phyloP scores from a whole-genome alignment of 2,113 vertebrate species.

The Pomatorhinus ruficollis region DNA sequence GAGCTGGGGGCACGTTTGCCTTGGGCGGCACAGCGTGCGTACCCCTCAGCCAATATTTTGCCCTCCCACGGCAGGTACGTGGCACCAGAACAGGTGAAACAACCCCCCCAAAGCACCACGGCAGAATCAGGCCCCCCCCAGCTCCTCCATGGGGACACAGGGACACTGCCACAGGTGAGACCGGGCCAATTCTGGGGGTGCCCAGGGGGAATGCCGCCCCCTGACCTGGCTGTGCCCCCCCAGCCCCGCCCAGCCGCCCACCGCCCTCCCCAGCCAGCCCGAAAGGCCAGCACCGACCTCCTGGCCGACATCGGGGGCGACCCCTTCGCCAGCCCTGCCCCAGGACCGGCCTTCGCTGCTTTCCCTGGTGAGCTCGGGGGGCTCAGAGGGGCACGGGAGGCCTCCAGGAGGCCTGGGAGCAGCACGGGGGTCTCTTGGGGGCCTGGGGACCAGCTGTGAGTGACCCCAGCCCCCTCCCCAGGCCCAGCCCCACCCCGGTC shows the following conservation, averaged over 20 bases:
- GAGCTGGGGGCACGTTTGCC: rapidly evolving
- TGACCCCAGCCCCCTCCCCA: neutral
- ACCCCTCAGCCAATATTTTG: neutral
- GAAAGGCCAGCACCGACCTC: neutral
- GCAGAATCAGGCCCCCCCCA: neutral
- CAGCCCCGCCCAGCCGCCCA: neutral
- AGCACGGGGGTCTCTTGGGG: too few relatives aligned
- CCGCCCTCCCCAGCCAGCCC: neutral
- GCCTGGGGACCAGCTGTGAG: neutral
- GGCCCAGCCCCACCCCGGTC: neutral
- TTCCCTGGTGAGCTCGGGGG: neutral
- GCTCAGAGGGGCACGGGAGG: neutral
- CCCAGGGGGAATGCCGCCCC: neutral
- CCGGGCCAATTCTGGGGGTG: too few relatives aligned
- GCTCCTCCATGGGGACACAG: neutral
- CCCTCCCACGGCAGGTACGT: neutral
- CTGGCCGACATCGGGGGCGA: neutral
- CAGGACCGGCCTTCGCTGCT: neutral
- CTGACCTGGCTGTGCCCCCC: neutral
- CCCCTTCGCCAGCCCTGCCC: neutral
- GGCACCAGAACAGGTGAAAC: neutral
- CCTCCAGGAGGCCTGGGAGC: neutral
- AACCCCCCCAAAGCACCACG: neutral
- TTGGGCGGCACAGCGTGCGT: rapidly evolving
- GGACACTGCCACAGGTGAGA: neutral